Base-by-base conservation (phyloP, 2,888 invertebrate genomes). In the Drosophila neutralis region DNA sequence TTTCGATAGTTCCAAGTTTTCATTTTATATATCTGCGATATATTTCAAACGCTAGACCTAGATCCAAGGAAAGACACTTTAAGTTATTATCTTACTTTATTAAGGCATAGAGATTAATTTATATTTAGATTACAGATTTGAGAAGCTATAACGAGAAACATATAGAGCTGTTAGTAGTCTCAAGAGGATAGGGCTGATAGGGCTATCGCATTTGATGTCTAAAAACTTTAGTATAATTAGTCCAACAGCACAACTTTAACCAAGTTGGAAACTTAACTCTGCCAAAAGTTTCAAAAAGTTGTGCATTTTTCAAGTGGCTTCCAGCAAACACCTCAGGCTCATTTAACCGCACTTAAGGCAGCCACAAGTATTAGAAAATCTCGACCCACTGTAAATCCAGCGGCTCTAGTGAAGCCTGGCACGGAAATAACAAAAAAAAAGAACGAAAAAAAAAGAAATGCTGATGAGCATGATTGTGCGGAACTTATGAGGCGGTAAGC, bases 401-500 rank as follows among this genome's bases (percentile, higher is more conserved):
- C 15, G 38, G 40, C 35, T 59, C 52, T 57, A 52, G 53, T 78
- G 48, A 61, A 64, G 66, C 56, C 52, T 56, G 63, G 51, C 67
- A 73, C 21, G 63, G 60, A 66, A 71, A 70, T 54, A 65, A 35
- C 38, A 18, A 40, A 48, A 60, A 40, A 49, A 38, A 21, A 40
- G 35, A 36, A 54, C 3, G 21, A 36, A 36, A 27, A 11, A n/a
- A 53, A 58, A 64, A 38, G 56, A 73, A 82, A 66, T 83, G 80
- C 81, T 82, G 87, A 90, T 90, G 76, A 82, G 82, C 72, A 90
- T 89, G 90, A 86, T 85, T 80, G 82, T 84, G 82, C 88, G 76
- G 82, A 82, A 82, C 82, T 81, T 82, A 75, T 80, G 74, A 49
- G 78, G 76, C 76, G 77, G 76, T 70, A 53, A 52, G 76, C 69